A percentile compares a stretch with the other conserved stretches of the same genome.
These are phyloP conservation scores for Pycnonotus jocosus DNA, from an alignment of 2,113 vertebrate species.

Conservation along the genomic window DNA sequence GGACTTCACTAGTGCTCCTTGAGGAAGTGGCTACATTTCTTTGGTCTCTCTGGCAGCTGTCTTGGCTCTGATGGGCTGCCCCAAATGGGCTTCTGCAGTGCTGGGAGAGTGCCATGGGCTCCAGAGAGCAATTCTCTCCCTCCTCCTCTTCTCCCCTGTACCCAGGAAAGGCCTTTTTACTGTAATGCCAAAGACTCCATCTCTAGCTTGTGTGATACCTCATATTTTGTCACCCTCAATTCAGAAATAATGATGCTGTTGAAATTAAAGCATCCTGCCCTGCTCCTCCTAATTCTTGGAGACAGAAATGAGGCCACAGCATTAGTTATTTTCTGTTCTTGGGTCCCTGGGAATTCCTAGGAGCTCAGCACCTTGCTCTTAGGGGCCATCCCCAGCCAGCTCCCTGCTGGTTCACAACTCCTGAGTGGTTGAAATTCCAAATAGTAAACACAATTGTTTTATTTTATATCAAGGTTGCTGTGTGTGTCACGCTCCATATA, in stretches of 20 bases:
- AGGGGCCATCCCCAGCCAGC: background rate
- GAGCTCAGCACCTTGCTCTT: background rate
- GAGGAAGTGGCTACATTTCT: background rate
- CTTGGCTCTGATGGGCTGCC: background rate
- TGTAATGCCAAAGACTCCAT: background rate
- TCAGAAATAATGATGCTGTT: background rate
- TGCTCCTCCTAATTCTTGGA: background rate
- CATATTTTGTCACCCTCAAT: background rate
- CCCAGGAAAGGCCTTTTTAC: background rate
- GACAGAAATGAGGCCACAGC: background rate
- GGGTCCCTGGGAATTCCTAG: background rate
- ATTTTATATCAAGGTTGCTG: background rate
- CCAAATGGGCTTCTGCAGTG: background rate
- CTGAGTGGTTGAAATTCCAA: background rate
- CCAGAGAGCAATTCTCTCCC: background rate
- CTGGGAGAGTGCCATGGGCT: accelerated
- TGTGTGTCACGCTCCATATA: background rate
- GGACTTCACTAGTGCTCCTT: background rate
- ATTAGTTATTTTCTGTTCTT: background rate
- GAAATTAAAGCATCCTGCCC: background rate
- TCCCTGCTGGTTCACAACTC: background rate
- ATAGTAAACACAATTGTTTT: background rate
- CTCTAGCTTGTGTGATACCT: background rate
- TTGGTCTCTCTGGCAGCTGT: background rate
- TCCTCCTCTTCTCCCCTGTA: background rate